These are phyloP conservation scores for Dipodomys merriami DNA, from an alignment of 2,113 vertebrate genomes.

Conservation along the genomic window DNA sequence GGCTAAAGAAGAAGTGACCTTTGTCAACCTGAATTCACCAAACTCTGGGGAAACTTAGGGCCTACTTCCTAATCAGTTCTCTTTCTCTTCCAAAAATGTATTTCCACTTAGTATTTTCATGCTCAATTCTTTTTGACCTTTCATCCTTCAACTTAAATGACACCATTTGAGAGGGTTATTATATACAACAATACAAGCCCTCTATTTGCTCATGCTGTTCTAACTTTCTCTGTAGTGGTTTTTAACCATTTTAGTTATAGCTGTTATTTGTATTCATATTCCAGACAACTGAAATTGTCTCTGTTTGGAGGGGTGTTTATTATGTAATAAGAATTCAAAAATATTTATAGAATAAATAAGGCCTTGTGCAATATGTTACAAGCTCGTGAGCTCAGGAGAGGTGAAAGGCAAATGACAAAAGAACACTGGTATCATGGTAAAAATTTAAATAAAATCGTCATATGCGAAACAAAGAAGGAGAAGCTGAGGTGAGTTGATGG, in stretches of 20 bases:
- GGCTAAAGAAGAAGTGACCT: background rate
- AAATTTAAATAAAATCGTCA: background rate
- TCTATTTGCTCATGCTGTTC: background rate
- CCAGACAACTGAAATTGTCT: background rate
- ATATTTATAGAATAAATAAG: background rate
- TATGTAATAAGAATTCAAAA: background rate
- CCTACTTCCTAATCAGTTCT: background rate
- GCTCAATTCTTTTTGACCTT: background rate
- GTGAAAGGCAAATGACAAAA: background rate
- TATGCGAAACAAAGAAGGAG: background rate
- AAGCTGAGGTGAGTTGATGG: background rate
- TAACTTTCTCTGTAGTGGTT: background rate
- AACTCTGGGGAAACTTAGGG: background rate
- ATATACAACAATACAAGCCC: background rate
- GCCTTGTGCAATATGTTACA: background rate
- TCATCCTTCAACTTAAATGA: background rate
- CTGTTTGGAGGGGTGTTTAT: too few species aligned
- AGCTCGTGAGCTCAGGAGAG: rapidly evolving
- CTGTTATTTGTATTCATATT: background rate
- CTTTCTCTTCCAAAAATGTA: background rate
- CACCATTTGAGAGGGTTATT: background rate
- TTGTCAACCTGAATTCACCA: background rate
- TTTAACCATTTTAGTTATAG: background rate
- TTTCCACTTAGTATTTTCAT: background rate
- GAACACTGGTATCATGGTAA: background rate